Percentiles rank a stretch among this genome's conserved stretches.
These are phyloP conservation scores for Larimichthys crocea DNA, from an alignment of 2,113 vertebrate species.

Conservation along the genomic window DNA sequence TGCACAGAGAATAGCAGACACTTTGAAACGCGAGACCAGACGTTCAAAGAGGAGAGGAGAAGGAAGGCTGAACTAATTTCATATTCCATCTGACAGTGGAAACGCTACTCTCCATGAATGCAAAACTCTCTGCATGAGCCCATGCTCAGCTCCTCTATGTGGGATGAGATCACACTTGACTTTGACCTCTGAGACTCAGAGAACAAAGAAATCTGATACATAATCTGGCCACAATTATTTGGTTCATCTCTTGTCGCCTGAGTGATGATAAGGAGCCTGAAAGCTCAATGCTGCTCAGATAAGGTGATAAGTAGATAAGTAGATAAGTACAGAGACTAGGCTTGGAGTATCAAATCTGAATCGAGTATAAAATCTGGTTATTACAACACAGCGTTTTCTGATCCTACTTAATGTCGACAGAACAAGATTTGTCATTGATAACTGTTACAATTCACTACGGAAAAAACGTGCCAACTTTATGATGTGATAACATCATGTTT, in stretches of 20 bases:
- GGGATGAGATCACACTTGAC: constrained; percentile 47
- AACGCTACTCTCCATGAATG: constrained; percentile 40
- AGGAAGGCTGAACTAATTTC: constrained; percentile 48
- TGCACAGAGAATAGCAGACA: constrained; percentile 12
- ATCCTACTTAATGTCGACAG: too few relatives aligned
- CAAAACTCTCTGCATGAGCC: constrained; percentile 46
- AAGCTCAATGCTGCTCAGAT: constrained; percentile 22
- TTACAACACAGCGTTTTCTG: too few relatives aligned
- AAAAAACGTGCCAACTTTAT: not conserved
- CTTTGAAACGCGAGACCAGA: constrained; percentile 24
- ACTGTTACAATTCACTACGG: not conserved
- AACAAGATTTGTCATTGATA: not conserved
- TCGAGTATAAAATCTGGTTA: not conserved
- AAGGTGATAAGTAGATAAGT: constrained; percentile 33
- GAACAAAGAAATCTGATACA: constrained; percentile 50
- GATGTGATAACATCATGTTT: not conserved
- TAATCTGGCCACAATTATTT: constrained; percentile 41
- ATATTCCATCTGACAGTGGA: constrained; percentile 57
- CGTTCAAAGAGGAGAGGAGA: constrained; percentile 23
- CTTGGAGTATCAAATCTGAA: not conserved
- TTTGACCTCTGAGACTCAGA: constrained; percentile 55
- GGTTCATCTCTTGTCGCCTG: constrained; percentile 7
- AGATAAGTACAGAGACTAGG: not conserved
- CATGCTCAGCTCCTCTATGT: constrained; percentile 15
- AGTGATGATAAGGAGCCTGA: constrained; percentile 21